Evolutionary conservation across 2,113 vertebrate species (phyloP).

Genomic region (Rhea pennata): DNA sequence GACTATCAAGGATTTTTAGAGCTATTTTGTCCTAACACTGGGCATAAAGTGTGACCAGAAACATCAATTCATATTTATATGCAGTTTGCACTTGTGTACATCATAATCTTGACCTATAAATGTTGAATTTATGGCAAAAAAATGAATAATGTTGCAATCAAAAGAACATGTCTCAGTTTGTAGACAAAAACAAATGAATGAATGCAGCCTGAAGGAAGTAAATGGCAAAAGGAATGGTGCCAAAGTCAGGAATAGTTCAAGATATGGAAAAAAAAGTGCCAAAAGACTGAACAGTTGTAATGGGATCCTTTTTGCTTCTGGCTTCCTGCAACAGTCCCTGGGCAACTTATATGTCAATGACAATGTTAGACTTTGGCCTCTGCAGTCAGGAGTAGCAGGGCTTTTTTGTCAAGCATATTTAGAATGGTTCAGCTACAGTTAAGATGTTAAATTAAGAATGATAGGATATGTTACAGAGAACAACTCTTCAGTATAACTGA

Average conservation of each 20-base stretch:
- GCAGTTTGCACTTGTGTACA: neutral
- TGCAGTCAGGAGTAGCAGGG: neutral
- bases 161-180: neutral
- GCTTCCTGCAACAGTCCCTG: neutral
- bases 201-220: neutral
- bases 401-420: neutral
- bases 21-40: neutral
- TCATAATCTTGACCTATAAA: conserved; percentile 26
- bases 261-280: neutral
- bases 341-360: neutral
- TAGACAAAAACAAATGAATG: neutral
- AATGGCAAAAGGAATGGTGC: neutral
- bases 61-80: neutral
- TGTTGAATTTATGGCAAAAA: conserved; percentile 14
- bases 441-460: neutral
- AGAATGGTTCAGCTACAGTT: neutral
- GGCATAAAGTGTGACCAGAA: neutral
- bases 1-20: neutral
- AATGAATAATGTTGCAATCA: neutral
- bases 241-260: neutral
- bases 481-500: neutral
- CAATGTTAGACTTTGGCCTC: neutral
- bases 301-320: neutral
- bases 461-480: neutral
- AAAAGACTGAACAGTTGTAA: neutral